Evolutionary conservation across 2,113 vertebrate genomes (phyloP), one percentile per base, ranked within the genome.

Genomic region (Coturnix japonica): DNA sequence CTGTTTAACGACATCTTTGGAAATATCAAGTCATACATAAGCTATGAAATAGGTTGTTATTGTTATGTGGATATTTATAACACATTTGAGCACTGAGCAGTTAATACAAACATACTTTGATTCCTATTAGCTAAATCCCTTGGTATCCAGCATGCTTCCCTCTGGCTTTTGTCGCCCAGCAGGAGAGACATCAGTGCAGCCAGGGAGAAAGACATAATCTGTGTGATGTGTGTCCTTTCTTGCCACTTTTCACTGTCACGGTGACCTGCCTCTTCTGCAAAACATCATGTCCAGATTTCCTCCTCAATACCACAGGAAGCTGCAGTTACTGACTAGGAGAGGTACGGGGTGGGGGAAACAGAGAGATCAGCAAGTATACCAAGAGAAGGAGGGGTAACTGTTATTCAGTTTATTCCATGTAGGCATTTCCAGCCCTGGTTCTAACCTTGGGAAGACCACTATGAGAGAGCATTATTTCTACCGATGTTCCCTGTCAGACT

Each of bases 21-120:
- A 96, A 95, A 93, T 57, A 92, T 1, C 71, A 73, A 84, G 81
- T 94, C 80, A 93, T 56, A 61, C 11, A 2, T 66, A 90, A 93
- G 74, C 66, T 87, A 94, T 92, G 89, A 94, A 93, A 70, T 43
- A 81, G 33, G 46, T 46, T 89, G 63, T 89, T 91, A 81, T 90
- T 89, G 35, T 87, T 91, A 74, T 19, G 90, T 60, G 75, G 82
- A 51, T 91, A 88, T 84, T 91, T 91, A 91, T 90, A 93, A 93
- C 49, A 49, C 80, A 26, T 80, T 64, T 84, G 65, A 83, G 53
- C 21, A 76, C 3, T 65, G 51, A 79, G 61, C 41, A 93, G 89
- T 91, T 85, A 82, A 47, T 87, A 70, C 7, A n/a, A 86, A 93
- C 5, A 11, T 31, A n/a, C 76, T 87, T 89, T 76, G 11, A 73